Evolutionary conservation across 2,113 vertebrate species (phyloP), one percentile per base, ranked within the genome.

Genomic region (Setophaga coronata): DNA sequence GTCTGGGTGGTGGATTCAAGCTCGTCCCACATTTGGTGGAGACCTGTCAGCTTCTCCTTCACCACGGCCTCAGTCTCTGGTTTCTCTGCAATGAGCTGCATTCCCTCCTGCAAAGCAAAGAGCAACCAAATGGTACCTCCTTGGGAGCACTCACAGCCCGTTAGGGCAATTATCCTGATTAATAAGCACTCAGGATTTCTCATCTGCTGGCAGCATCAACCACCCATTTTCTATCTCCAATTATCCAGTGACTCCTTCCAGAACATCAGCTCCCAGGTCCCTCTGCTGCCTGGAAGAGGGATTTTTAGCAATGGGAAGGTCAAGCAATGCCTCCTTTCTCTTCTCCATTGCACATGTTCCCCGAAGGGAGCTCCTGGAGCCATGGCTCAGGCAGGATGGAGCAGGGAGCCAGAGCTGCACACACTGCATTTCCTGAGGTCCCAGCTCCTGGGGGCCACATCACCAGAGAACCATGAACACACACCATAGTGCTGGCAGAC

Each of bases 1-100:
- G 98, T 99, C 98, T 99, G 99, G 3, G 99, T 99, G 48, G 99
- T 99, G 42, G 98, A 99, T 97, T 99, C 99, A 0, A 99, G 98
- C 60, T 99, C 98, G 57, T 98, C 98, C 99, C 99, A 99, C 99
- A 99, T 99, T 34, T 97, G 79, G 90, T 98, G 98, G 60, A 99
- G 98, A 17, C 96, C 92, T 0, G 98, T 98, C 95, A 99, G 97
- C 95, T 99, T 99, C 94, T 99, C 99, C 95, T 98, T 99, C 90
- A 99, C 99, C 76, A 99, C 97, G 0, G 94, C 97, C 95, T 99
- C 99, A 0, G 98, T 99, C 97, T 99, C 99, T 2, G 99, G 99
- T 95, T 99, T 99, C 97, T 99, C 99, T 9, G 98, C 98, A 92
- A 99, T 99, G 89, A 99, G 98, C 93, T 99, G 98, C 97, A 92